Percentiles rank a stretch among this genome's conserved stretches.
These are phyloP conservation scores for Zaprionus lachaisei DNA, from an alignment of 1,140 invertebrate species.

Conservation along the genomic window DNA sequence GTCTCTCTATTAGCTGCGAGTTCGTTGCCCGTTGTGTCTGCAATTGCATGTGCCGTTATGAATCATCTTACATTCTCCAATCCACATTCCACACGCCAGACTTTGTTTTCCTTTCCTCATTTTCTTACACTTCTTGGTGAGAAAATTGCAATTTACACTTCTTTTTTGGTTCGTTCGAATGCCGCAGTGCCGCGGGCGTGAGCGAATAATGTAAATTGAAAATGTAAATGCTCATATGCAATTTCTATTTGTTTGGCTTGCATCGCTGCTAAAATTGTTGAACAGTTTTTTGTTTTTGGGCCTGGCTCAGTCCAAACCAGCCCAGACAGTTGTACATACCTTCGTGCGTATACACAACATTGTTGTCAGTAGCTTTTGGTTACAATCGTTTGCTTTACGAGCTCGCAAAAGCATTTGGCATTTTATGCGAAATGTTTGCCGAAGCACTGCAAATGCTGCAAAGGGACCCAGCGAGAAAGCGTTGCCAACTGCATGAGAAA, in stretches of 20 bases:
- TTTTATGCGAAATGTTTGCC: conserved; percentile 76
- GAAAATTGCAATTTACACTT: conserved; percentile 41
- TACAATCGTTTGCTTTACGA: conserved; percentile 76
- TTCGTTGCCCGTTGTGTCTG: conserved; percentile 33
- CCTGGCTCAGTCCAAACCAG: not conserved
- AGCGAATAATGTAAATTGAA: conserved; percentile 74
- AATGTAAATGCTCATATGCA: conserved; percentile 79
- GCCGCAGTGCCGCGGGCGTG: conserved; percentile 38
- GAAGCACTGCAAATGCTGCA: conserved; percentile 38
- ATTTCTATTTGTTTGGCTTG: conserved; percentile 74
- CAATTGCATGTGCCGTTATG: conserved; percentile 29
- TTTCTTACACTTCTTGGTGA: conserved; percentile 25
- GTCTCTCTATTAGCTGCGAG: conserved; percentile 29
- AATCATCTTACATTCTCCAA: conserved; percentile 34
- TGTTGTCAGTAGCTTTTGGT: conserved; percentile 67
- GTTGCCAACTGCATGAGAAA: conserved; percentile 26
- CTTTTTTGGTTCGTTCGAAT: conserved; percentile 10
- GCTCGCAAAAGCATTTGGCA: conserved; percentile 71
- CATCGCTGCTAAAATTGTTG: conserved; percentile 40
- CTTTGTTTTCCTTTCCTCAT: conserved; percentile 6
- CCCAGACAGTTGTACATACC: not conserved
- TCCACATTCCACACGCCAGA: not conserved
- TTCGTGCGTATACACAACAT: conserved; percentile 46
- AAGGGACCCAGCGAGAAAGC: not conserved
- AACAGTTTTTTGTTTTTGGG: conserved; percentile 56